phyloP scores from a whole-genome alignment of 2,888 invertebrate species.

The Heteromyza rotundicornis region DNA sequence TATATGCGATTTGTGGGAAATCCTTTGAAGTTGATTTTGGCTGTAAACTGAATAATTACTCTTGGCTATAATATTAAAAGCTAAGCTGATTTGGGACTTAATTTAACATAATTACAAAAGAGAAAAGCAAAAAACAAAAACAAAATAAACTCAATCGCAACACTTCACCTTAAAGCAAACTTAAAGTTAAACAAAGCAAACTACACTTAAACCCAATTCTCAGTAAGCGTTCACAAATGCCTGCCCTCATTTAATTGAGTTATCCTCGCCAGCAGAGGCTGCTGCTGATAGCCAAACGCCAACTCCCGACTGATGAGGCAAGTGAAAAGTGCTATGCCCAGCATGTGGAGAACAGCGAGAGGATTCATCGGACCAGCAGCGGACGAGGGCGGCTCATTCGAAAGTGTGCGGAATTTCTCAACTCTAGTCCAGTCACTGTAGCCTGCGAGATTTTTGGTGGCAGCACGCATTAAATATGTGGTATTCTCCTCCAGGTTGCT shows the following conservation, averaged over 20 bases:
- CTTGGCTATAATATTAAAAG: too few relatives aligned
- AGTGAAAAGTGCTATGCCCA: conserved; percentile 25
- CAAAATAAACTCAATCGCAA: background rate
- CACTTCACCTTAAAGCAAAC: background rate
- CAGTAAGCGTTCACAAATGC: background rate
- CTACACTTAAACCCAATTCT: background rate
- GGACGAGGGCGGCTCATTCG: conserved; percentile 55
- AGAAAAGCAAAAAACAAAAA: background rate
- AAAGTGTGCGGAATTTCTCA: conserved; percentile 55
- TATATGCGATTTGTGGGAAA: background rate
- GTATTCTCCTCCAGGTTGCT: conserved; percentile 64
- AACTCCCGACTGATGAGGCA: conserved; percentile 15
- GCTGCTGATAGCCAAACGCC: too few relatives aligned
- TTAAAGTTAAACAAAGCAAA: background rate
- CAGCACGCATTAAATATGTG: conserved; percentile 65
- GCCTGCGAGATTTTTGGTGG: conserved; percentile 67
- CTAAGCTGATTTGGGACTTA: too few relatives aligned
- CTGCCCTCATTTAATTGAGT: background rate
- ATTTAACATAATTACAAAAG: too few relatives aligned
- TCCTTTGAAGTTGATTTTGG: too few relatives aligned
- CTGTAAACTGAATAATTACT: too few relatives aligned
- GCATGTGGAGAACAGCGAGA: conserved; percentile 13
- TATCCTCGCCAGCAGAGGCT: background rate
- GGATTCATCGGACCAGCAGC: conserved; percentile 15
- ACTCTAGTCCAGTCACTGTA: conserved; percentile 61